These are phyloP conservation scores for Drymonia ruficornis DNA, from an alignment of 2,888 invertebrate genomes.

Conservation along the genomic window DNA sequence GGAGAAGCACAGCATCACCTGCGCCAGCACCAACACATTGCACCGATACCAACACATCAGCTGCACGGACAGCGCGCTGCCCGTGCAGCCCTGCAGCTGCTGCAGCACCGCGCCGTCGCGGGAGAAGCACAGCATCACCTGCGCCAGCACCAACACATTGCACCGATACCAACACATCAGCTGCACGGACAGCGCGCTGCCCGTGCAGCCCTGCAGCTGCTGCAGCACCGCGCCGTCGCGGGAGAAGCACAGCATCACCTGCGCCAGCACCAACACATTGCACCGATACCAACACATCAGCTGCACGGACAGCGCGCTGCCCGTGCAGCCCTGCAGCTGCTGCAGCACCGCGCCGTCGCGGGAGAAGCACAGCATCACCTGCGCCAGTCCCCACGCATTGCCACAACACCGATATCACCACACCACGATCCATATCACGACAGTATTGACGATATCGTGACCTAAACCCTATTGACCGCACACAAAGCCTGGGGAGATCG, in stretches of 20 bases:
- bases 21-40: conserved; percentile 30
- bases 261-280: conserved; percentile 30
- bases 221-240: conserved; percentile 93
- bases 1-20: conserved; percentile 95
- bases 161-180: too few relatives aligned
- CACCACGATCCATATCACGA: background rate
- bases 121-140: conserved; percentile 95
- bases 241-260: conserved; percentile 95
- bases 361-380: conserved; percentile 95
- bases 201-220: conserved; percentile 85
- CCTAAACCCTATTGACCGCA: too few relatives aligned
- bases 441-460: background rate
- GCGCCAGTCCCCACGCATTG: too few relatives aligned
- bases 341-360: conserved; percentile 93
- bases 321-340: conserved; percentile 85
- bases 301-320: conserved; percentile 89
- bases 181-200: conserved; percentile 89
- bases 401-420: conserved; percentile 2
- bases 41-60: too few relatives aligned
- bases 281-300: too few relatives aligned
- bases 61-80: conserved; percentile 89
- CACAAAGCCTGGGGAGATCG: too few relatives aligned
- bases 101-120: conserved; percentile 93
- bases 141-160: conserved; percentile 30
- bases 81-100: conserved; percentile 85